Evolutionary conservation across 2,797 vertebrate species (phyloP).

Genomic region (Catharus ustulatus): DNA sequence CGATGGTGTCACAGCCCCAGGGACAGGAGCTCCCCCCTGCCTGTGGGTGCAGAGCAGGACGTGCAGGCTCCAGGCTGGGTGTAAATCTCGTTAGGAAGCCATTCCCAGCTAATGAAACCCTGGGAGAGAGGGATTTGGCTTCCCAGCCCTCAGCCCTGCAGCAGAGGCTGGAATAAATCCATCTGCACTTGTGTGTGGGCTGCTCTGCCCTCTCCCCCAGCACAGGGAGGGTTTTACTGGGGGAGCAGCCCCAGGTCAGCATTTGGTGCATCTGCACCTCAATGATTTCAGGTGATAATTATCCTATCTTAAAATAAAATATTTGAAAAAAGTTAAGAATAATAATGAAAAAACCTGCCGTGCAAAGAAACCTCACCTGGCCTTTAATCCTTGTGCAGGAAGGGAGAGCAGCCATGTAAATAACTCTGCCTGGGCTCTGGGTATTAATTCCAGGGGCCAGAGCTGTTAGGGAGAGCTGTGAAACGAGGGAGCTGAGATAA

Average conservation of each 20-base stretch:
- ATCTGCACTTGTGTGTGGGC: neutral
- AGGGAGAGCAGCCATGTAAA: neutral
- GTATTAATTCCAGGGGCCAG: neutral
- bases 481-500: neutral
- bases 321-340: too few relatives aligned
- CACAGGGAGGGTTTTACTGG: neutral
- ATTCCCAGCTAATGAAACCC: constrained; percentile 73
- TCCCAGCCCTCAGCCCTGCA: constrained; percentile 14
- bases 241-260: neutral
- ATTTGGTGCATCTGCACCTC: neutral
- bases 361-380: neutral
- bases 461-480: constrained; percentile 7
- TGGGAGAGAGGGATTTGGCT: constrained; percentile 63
- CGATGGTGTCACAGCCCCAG: neutral
- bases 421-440: neutral
- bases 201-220: constrained; percentile 6
- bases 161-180: constrained; percentile 55
- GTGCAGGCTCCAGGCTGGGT: constrained; percentile 32
- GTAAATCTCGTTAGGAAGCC: constrained; percentile 61
- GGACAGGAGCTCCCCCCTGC: neutral
- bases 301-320: neutral
- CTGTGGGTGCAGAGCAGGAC: constrained; percentile 38
- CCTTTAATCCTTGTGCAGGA: neutral
- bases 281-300: neutral
- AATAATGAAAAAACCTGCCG: neutral